A percentile compares a stretch with the other conserved stretches of the same genome.
phyloP scores from a whole-genome alignment of 2,797 vertebrate species.

The Basileuterus tristriatus region DNA sequence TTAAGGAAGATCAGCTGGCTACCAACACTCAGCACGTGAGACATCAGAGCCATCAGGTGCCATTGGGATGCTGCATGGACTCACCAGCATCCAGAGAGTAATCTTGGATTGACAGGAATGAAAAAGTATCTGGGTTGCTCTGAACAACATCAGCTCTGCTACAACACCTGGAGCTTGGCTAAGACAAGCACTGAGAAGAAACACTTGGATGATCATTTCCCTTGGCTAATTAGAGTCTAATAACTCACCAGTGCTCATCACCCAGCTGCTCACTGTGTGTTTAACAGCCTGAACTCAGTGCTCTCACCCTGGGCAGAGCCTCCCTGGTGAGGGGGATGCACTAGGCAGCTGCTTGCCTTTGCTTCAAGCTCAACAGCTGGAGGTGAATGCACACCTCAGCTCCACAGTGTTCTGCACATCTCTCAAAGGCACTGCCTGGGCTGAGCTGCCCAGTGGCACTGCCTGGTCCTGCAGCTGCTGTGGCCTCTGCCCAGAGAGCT shows the following conservation, averaged over 20 bases:
- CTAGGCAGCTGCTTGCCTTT: neutral
- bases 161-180: neutral
- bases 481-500: neutral
- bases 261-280: neutral
- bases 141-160: neutral
- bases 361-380: neutral
- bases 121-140: neutral
- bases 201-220: neutral
- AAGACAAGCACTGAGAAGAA: neutral
- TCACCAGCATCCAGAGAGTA: neutral
- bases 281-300: neutral
- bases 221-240: neutral
- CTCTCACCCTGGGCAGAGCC: neutral
- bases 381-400: neutral
- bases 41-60: neutral
- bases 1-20: neutral
- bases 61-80: fast-evolving
- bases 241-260: neutral
- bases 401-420: fast-evolving
- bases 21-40: neutral
- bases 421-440: neutral
- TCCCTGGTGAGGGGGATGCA: neutral
- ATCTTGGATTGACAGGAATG: neutral
- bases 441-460: neutral
- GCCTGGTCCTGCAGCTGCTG: neutral